Evolutionary conservation across 2,113 vertebrate genomes (phyloP).

Genomic region (Oenanthe oenanthe): DNA sequence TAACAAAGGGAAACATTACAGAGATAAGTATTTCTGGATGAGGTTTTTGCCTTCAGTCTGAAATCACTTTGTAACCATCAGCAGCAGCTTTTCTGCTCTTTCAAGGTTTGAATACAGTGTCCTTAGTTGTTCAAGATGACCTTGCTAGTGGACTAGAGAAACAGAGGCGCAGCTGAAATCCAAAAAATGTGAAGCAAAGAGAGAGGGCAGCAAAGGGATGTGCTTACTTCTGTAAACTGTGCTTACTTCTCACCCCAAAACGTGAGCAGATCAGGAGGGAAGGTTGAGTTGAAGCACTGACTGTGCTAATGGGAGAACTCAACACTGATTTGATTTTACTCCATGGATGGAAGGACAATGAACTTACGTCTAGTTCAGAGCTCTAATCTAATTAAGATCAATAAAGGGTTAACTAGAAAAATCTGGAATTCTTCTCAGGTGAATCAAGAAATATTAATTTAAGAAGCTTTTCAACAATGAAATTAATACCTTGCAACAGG

Average conservation of each 20-base stretch:
- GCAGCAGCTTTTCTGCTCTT: not conserved
- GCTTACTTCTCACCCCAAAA: not conserved
- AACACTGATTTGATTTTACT: not conserved
- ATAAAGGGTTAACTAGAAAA: not conserved
- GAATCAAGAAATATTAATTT: not conserved
- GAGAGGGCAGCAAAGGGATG: not conserved
- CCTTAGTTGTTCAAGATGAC: not conserved
- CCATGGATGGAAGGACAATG: not conserved
- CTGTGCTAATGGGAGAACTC: not conserved
- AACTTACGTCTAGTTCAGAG: not conserved
- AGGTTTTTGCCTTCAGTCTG: not conserved
- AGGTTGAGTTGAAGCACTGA: not conserved
- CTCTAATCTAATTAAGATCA: not conserved
- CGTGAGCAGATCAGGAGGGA: fast-evolving
- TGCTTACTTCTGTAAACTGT: not conserved
- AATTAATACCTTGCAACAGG: not conserved
- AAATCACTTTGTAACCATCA: not conserved
- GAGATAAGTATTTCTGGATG: not conserved
- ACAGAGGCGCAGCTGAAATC: not conserved
- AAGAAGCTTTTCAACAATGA: not conserved
- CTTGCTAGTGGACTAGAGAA: not conserved
- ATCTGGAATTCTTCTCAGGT: not conserved
- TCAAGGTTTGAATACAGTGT: not conserved
- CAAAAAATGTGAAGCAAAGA: not conserved
- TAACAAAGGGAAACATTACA: not conserved